Conservation (phyloP, 1,140 invertebrate genomes). For the Drosophila athabasca region DNA sequence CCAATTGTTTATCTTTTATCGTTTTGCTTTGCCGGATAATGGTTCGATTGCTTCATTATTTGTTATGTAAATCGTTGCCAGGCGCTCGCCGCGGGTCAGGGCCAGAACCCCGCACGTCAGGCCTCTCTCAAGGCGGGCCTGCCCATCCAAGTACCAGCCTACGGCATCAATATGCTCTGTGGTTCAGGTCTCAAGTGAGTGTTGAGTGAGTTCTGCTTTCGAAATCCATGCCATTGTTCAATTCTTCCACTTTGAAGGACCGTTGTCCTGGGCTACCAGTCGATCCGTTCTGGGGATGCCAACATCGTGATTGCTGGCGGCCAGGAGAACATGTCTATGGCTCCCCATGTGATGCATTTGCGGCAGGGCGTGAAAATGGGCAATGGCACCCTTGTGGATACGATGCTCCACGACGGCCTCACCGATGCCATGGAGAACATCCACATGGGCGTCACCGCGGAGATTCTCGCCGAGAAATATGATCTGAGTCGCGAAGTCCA, state of each 20-base stretch:
- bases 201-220: not conserved
- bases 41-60: slow-evolving; percentile 5
- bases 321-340: slow-evolving; percentile 93
- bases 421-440: slow-evolving; percentile 91
- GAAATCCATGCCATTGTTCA: not conserved
- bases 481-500: slow-evolving; percentile 89
- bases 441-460: slow-evolving; percentile 94
- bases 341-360: slow-evolving; percentile 89
- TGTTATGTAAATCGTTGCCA: slow-evolving; percentile 80
- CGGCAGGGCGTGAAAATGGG: slow-evolving; percentile 90
- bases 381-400: slow-evolving; percentile 87
- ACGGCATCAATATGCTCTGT: slow-evolving; percentile 93
- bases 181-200: slow-evolving; percentile 92
- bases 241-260: slow-evolving; percentile 84
- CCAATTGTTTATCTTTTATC: slow-evolving; percentile 11
- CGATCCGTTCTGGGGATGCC: slow-evolving; percentile 89
- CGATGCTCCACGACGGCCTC: slow-evolving; percentile 91
- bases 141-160: slow-evolving; percentile 89
- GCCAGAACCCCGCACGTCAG: slow-evolving; percentile 94
- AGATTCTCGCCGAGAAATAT: slow-evolving; percentile 91
- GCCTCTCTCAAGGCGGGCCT: slow-evolving; percentile 91
- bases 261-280: slow-evolving; percentile 88
- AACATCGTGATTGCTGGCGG: slow-evolving; percentile 91
- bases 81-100: slow-evolving; percentile 89
- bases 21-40: not conserved